Percentiles rank a stretch among this genome's conserved stretches.
Conservation (phyloP, 2,113 vertebrate species). For the Promerops cafer region DNA sequence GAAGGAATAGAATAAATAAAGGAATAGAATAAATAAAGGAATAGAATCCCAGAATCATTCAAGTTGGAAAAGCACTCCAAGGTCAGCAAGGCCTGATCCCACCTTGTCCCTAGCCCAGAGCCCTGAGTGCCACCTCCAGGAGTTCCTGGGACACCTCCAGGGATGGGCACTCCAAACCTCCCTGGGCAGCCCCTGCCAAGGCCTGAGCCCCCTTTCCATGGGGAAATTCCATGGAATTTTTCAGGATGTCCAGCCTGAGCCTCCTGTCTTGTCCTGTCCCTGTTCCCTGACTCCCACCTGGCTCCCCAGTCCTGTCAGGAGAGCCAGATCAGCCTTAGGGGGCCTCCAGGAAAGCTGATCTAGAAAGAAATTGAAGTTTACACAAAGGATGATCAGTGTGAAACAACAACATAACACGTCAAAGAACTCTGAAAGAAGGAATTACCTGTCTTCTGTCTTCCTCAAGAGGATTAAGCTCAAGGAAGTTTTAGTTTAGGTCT, state of each 20-base stretch:
- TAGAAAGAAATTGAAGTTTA: not conserved
- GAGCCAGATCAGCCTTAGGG: not conserved
- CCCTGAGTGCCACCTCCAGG: rapidly evolving
- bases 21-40: not conserved
- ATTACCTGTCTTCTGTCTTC: not conserved
- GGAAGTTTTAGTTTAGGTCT: not conserved
- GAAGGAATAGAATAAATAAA: not conserved
- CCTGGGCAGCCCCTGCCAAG: not conserved
- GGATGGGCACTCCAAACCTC: not conserved
- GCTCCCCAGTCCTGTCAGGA: not conserved
- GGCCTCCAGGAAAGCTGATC: not conserved
- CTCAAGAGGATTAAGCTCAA: not conserved
- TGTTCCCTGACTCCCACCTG: not conserved
- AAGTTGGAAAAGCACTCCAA: not conserved
- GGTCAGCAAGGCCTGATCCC: rapidly evolving
- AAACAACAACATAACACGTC: rapidly evolving
- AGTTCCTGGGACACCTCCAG: not conserved
- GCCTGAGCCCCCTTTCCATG: not conserved
- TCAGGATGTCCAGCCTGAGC: not conserved
- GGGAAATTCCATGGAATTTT: no score
- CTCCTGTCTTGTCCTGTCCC: not conserved
- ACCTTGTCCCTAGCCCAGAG: not conserved
- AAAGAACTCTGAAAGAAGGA: not conserved
- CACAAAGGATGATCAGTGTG: not conserved
- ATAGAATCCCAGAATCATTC: rapidly evolving